These are phyloP conservation scores for Crepidodera aurea DNA, from an alignment of 2,888 invertebrate genomes.

Conservation along the genomic window DNA sequence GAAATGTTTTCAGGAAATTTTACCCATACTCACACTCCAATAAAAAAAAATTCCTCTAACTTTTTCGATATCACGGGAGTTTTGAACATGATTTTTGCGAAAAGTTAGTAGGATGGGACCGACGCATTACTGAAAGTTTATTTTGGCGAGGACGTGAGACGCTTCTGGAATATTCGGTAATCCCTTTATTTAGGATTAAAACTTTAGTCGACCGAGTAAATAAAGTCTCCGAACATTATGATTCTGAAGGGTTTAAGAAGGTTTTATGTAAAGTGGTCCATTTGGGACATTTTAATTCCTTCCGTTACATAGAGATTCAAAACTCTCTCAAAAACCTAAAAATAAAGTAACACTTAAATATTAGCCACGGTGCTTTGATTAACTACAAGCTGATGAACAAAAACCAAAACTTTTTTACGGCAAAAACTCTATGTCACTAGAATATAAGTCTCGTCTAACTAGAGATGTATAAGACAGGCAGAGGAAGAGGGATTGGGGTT, in stretches of 20 bases:
- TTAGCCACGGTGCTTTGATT: too few relatives aligned
- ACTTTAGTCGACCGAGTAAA: slow-evolving; percentile 45
- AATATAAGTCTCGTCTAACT: too few relatives aligned
- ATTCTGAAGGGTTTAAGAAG: slow-evolving; percentile 19
- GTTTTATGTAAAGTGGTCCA: slow-evolving; percentile 1
- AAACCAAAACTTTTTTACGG: too few relatives aligned
- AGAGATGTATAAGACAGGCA: too few relatives aligned
- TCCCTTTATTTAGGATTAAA: slow-evolving; percentile 50
- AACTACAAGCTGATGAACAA: too few relatives aligned
- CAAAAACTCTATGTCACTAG: too few relatives aligned
- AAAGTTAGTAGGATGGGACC: slow-evolving; percentile 36
- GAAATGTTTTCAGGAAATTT: slow-evolving; percentile 30
- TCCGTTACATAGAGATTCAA: not conserved
- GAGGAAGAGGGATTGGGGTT: too few relatives aligned
- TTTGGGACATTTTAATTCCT: not conserved
- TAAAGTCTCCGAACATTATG: slow-evolving; percentile 40
- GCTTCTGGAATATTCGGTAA: slow-evolving; percentile 46
- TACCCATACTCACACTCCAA: slow-evolving; percentile 15
- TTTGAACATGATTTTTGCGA: slow-evolving; percentile 36
- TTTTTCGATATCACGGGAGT: slow-evolving; percentile 32
- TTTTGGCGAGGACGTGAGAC: slow-evolving; percentile 41
- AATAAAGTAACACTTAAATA: too few relatives aligned
- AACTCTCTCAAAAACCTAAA: too few relatives aligned
- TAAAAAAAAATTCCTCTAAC: slow-evolving; percentile 30
- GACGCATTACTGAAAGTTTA: slow-evolving; percentile 51